These are phyloP conservation scores for Oryzias celebensis DNA, from an alignment of 2,113 vertebrate genomes.

Conservation along the genomic window DNA sequence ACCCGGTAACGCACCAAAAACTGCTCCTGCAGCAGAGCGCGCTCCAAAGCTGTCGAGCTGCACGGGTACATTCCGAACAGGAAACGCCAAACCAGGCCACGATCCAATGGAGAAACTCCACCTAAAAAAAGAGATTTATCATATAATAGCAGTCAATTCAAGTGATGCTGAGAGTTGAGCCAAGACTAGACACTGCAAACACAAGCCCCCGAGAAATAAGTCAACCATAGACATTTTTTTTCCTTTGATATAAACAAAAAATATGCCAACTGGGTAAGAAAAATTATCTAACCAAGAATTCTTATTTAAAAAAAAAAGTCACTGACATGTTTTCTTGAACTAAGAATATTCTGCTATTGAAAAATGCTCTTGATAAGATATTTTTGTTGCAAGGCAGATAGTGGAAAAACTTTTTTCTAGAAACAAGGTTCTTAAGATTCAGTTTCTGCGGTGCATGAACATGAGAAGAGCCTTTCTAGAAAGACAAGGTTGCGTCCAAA, in stretches of 20 bases:
- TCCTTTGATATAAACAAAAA: no score
- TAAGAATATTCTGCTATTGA: no score
- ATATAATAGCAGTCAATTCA: neutral
- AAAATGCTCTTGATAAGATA: no score
- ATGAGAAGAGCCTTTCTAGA: neutral
- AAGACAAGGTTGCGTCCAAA: neutral
- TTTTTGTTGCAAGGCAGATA: no score
- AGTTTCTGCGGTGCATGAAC: neutral
- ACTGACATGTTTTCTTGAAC: no score
- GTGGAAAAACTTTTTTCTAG: no score
- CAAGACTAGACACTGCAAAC: neutral
- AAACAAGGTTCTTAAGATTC: no score
- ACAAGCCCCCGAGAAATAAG: no score
- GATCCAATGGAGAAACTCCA: constrained; percentile 68
- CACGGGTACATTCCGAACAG: constrained; percentile 81
- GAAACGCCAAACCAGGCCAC: constrained; percentile 77
- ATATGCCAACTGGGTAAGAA: no score
- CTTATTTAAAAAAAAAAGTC: no score
- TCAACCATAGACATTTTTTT: no score
- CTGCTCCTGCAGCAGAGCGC: constrained; percentile 75
- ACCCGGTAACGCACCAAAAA: constrained; percentile 69
- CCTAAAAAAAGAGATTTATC: constrained; percentile 51
- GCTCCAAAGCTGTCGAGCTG: constrained; percentile 77
- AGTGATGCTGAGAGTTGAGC: neutral
- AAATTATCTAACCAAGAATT: no score